Conservation (phyloP, 2,797 vertebrate genomes). For the Taeniopygia guttata region DNA sequence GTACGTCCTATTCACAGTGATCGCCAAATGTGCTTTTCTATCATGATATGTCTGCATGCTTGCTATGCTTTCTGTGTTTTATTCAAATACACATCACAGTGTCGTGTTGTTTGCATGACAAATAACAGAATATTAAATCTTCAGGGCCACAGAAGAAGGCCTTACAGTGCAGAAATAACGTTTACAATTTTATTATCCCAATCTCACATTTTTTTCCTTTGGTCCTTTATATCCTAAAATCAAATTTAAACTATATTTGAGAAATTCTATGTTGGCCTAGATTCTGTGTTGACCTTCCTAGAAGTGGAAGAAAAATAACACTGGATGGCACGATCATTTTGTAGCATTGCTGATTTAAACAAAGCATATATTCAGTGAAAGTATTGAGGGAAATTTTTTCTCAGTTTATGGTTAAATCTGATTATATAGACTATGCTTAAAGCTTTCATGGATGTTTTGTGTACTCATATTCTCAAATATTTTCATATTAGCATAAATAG, state of each 20-base stretch:
- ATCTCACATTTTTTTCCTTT: neutral
- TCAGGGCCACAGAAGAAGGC: neutral
- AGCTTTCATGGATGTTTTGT: neutral
- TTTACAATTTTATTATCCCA: neutral
- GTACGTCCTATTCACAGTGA: neutral
- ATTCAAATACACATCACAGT: conserved; percentile 1
- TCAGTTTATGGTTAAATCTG: neutral
- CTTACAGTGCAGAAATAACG: neutral
- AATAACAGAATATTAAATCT: conserved; percentile 23
- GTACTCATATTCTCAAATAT: neutral
- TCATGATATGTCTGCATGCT: conserved; percentile 41
- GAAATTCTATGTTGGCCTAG: neutral
- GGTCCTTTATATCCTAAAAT: neutral
- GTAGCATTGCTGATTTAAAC: neutral
- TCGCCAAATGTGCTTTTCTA: neutral
- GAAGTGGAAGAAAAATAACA: neutral
- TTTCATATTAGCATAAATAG: neutral
- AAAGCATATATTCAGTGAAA: neutral
- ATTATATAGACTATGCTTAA: neutral
- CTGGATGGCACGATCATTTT: neutral
- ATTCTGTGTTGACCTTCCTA: neutral
- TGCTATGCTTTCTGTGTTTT: conserved; percentile 26
- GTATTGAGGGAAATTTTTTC: neutral
- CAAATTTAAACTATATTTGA: neutral
- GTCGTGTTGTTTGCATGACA: conserved; percentile 46